phyloP scores from a whole-genome alignment of 2,888 invertebrate species.

The Saturnia pavonia region DNA sequence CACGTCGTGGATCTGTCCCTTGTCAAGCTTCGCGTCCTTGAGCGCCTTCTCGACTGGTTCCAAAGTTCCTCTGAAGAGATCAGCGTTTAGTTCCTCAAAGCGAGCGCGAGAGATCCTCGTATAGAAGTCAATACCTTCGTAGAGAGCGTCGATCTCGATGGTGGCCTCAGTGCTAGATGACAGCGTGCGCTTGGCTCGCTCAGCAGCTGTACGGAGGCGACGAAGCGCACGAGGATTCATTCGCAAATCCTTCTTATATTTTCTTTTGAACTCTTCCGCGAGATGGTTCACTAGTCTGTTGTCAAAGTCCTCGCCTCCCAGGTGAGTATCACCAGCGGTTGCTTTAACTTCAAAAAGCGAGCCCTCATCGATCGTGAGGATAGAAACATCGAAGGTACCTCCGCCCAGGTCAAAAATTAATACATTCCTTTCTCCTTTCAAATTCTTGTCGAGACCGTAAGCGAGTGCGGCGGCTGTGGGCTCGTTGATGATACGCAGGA shows the following conservation, averaged over 20 bases:
- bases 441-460: constrained; percentile 89
- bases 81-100: constrained; percentile 88
- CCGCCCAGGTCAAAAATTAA: constrained; percentile 89
- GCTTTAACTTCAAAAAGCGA: constrained; percentile 90
- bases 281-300: constrained; percentile 85
- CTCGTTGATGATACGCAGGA: constrained; percentile 94
- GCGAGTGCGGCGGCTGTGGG: constrained; percentile 94
- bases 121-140: constrained; percentile 86
- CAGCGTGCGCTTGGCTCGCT: constrained; percentile 90
- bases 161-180: too few relatives aligned
- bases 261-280: constrained; percentile 88
- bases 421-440: constrained; percentile 87
- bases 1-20: constrained; percentile 88
- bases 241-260: too few relatives aligned
- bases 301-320: constrained; percentile 88
- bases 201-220: constrained; percentile 88
- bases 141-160: constrained; percentile 88
- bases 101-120: constrained; percentile 87
- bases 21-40: constrained; percentile 89
- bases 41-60: constrained; percentile 90
- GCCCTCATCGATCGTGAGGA: too few relatives aligned
- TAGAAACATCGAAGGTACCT: too few relatives aligned
- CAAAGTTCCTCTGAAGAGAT: constrained; percentile 87
- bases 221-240: constrained; percentile 85
- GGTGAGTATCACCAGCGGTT: constrained; percentile 91